Conservation (phyloP, 2,888 invertebrate species). For the Noctua janthe region DNA sequence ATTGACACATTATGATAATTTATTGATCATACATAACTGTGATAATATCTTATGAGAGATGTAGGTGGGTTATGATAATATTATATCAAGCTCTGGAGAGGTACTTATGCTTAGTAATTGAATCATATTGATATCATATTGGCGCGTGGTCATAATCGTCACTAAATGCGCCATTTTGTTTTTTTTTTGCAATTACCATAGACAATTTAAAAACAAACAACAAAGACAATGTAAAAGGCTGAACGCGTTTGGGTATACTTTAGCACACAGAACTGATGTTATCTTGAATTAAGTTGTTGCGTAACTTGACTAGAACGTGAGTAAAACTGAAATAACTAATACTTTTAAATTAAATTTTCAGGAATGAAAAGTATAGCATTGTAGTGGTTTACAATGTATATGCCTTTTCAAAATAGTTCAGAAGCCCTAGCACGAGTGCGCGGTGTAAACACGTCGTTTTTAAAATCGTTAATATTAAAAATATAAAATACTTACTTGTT, state of each 20-base stretch:
- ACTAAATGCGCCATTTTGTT: not conserved
- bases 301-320: too few species aligned
- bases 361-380: too few species aligned
- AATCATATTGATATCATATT: not conserved
- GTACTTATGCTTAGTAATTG: not conserved
- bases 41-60: not conserved
- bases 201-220: too few species aligned
- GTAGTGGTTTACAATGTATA: too few species aligned
- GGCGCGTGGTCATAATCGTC: not conserved
- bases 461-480: too few species aligned
- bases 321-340: too few species aligned
- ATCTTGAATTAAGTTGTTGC: too few species aligned
- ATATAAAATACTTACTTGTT: too few species aligned
- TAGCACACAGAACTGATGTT: not conserved
- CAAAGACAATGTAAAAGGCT: not conserved
- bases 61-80: not conserved
- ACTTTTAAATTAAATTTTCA: too few species aligned
- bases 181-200: not conserved
- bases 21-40: constrained; percentile 9
- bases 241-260: not conserved
- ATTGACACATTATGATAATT: constrained; percentile 34
- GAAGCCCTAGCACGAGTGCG: too few species aligned
- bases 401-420: too few species aligned
- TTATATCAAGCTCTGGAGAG: not conserved
- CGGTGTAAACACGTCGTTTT: too few species aligned